Percentiles rank a stretch among this genome's conserved stretches.
These are phyloP conservation scores for Enteromius argenteus DNA, from an alignment of 2,797 vertebrate species.

Conservation along the genomic window DNA sequence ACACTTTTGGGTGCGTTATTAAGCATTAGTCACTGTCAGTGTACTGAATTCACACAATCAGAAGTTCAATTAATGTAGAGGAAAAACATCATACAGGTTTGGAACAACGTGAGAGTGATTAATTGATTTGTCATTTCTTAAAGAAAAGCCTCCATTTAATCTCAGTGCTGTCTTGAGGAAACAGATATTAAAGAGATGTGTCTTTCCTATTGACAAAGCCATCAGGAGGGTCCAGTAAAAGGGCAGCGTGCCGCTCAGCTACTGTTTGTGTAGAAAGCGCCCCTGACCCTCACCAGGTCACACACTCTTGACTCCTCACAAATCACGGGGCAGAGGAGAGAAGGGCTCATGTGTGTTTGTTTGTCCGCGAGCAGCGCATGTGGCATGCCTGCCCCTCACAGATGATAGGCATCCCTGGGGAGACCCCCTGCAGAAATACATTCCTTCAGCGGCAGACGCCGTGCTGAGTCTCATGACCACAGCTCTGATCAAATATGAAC, in stretches of 20 bases:
- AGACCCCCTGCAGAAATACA: conserved; percentile 9
- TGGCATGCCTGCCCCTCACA: conserved; percentile 37
- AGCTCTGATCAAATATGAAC: conserved; percentile 36
- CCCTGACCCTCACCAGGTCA: conserved; percentile 65
- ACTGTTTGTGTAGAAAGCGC: conserved; percentile 69
- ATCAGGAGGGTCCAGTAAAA: conserved; percentile 13
- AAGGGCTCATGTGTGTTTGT: conserved; percentile 44
- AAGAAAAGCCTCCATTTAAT: background rate
- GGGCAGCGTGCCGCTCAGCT: conserved; percentile 60
- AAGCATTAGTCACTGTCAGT: background rate
- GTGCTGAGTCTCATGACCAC: conserved; percentile 44
- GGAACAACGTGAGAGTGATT: background rate
- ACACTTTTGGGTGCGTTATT: background rate
- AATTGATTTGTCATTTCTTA: background rate
- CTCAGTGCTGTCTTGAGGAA: background rate
- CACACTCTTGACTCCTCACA: conserved; percentile 55
- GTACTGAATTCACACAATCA: background rate
- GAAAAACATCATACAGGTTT: background rate
- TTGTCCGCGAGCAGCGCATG: conserved; percentile 18
- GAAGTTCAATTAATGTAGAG: background rate
- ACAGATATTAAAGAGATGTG: background rate
- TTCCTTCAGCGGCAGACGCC: conserved; percentile 38
- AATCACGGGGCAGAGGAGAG: conserved; percentile 56
- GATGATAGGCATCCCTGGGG: conserved; percentile 39
- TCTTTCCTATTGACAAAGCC: background rate